Conservation (phyloP, 2,797 vertebrate genomes). For the Synanceia verrucosa region DNA sequence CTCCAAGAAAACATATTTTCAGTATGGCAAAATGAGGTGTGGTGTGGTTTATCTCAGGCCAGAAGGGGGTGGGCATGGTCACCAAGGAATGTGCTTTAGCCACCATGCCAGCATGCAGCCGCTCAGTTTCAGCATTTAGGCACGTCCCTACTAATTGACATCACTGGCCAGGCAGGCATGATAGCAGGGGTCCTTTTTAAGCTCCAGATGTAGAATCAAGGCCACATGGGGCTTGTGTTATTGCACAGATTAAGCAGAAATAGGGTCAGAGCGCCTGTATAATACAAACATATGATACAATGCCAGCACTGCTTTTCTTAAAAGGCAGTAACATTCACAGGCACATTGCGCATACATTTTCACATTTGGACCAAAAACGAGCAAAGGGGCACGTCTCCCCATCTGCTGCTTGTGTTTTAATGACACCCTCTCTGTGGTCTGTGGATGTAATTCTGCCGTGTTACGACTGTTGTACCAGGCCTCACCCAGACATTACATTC, state of each 20-base stretch:
- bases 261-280: constrained; percentile 37
- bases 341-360: not conserved
- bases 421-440: constrained; percentile 22
- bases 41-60: constrained; percentile 39
- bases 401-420: constrained; percentile 44
- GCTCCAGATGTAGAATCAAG: constrained; percentile 66
- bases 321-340: constrained; percentile 4
- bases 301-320: constrained; percentile 17
- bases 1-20: not conserved
- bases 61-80: constrained; percentile 56
- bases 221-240: constrained; percentile 55
- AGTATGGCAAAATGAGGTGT: constrained; percentile 9
- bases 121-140: constrained; percentile 10
- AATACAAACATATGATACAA: constrained; percentile 46
- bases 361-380: constrained; percentile 25
- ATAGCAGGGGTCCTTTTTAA: constrained; percentile 53
- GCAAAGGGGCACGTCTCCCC: not conserved
- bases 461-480: constrained; percentile 33
- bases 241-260: constrained; percentile 59
- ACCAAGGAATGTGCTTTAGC: constrained; percentile 9
- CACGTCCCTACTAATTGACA: constrained; percentile 30
- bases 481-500: constrained; percentile 46
- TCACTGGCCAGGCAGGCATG: constrained; percentile 26
- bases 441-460: constrained; percentile 21
- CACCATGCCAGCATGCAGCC: not conserved